Evolutionary conservation across 2,113 vertebrate genomes (phyloP), one percentile per base, ranked within the genome.

Genomic region (Hystrix cristata): DNA sequence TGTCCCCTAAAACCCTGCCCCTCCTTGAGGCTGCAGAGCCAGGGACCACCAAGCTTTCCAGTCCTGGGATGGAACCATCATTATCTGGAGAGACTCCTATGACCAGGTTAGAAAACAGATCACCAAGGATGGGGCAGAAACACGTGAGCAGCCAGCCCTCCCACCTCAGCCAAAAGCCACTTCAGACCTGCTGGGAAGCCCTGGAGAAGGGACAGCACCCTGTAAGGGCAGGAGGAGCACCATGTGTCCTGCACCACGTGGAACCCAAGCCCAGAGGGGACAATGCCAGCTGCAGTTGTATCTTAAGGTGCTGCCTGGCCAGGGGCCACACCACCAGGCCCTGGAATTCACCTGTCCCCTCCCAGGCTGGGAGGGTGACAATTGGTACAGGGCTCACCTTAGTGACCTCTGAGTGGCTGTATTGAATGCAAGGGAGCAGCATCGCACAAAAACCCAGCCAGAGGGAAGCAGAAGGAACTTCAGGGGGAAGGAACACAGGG

Each of bases 1-100:
- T 38, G 57, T 76, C 72, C 27, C 83, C 27, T 23, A 21, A 4
- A 46, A 6, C 31, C 65, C 48, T 55, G 74, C 16, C 27, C 60
- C 46, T 59, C 60, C 55, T 12, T 3, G 11, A 64, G 43, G 55
- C 18, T 79, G 23, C 15, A 87, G 46, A 62, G 71, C 60, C 72
- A 59, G 74, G 48, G 46, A 19, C 31, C 55, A 64, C 18, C 57
- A 80, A 90, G 80, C 23, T 82, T 78, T 55, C 67, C 87, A 55
- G 53, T 57, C 91, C 74, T 46, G 76, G 74, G 79, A 88, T 65
- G 83, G 85, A 71, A 91, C 57, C 9, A 7, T 92, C 79, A 78
- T 21, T 51, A 79, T 46, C 83, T 97, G 96, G 74, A 96, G 65
- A 87, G 91, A 51, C 15, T 96, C 91, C 92, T 83, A 90, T 57